Conservation (phyloP, 2,797 vertebrate genomes). For the Poecilia gillii region DNA sequence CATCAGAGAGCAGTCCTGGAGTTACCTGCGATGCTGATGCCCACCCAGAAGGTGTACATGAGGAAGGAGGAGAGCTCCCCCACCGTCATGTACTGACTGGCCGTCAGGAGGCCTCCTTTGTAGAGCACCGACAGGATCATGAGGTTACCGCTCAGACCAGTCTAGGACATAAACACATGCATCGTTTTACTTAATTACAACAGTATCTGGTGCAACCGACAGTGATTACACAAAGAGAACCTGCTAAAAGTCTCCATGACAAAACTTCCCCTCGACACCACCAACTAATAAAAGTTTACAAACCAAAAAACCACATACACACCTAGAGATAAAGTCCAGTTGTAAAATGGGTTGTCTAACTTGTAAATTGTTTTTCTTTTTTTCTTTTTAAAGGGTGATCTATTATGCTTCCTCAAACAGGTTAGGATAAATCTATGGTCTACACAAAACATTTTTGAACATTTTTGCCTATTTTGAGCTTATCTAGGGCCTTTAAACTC, state of each 20-base stretch:
- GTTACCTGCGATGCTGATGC: constrained; percentile 94
- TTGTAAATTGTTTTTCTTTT: no score
- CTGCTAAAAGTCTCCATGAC: constrained; percentile 1
- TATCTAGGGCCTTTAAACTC: no score
- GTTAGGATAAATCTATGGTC: no score
- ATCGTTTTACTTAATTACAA: constrained; percentile 25
- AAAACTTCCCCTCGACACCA: not conserved
- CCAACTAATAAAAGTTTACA: not conserved
- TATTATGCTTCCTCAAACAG: no score
- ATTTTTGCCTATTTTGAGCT: no score
- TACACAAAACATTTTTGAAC: no score
- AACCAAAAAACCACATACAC: not conserved
- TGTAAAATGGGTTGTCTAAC: no score
- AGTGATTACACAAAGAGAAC: constrained; percentile 1
- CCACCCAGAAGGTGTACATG: constrained; percentile 99
- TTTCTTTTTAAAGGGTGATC: not conserved
- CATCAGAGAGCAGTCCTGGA: not conserved
- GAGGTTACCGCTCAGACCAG: constrained; percentile 94
- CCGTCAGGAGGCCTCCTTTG: constrained; percentile 94
- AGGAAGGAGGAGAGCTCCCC: constrained; percentile 97
- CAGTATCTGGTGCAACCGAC: constrained; percentile 27
- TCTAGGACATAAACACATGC: constrained; percentile 76
- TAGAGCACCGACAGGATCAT: constrained; percentile 94
- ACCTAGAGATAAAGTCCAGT: not conserved
- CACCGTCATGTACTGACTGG: constrained; percentile 92